Percentiles rank a stretch among this genome's conserved stretches.
These are phyloP conservation scores for Gallinago stenura DNA, from an alignment of 2,797 vertebrate species.

Conservation along the genomic window DNA sequence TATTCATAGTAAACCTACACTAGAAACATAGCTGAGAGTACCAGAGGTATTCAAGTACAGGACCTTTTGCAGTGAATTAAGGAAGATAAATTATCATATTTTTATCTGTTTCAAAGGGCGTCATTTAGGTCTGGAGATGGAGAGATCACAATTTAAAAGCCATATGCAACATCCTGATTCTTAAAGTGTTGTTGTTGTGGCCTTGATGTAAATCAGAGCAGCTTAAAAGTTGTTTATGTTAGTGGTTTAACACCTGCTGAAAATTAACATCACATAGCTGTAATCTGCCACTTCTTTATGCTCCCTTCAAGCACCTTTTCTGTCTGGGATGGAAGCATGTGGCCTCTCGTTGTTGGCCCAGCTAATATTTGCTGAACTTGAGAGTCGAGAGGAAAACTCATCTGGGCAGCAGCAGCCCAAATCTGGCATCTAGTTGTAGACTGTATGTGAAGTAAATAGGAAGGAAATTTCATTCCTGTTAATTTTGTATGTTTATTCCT, in stretches of 20 bases:
- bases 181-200: not conserved
- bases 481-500: not conserved
- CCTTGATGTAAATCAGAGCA: not conserved
- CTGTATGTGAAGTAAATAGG: not conserved
- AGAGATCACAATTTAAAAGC: not conserved
- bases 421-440: not conserved
- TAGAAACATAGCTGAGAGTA: not conserved
- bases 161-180: not conserved
- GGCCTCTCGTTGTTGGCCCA: not conserved
- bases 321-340: not conserved
- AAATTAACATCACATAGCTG: not conserved
- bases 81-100: not conserved
- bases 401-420: not conserved
- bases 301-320: not conserved
- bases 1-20: not conserved
- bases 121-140: not conserved
- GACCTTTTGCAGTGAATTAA: not conserved
- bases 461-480: not conserved
- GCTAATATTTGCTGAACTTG: not conserved
- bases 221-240: not conserved
- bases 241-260: not conserved
- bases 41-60: not conserved
- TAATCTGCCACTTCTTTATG: not conserved
- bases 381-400: not conserved
- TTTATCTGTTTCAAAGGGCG: not conserved